phyloP scores from a whole-genome alignment of 2,797 vertebrate genomes.

The Spinus pinus region DNA sequence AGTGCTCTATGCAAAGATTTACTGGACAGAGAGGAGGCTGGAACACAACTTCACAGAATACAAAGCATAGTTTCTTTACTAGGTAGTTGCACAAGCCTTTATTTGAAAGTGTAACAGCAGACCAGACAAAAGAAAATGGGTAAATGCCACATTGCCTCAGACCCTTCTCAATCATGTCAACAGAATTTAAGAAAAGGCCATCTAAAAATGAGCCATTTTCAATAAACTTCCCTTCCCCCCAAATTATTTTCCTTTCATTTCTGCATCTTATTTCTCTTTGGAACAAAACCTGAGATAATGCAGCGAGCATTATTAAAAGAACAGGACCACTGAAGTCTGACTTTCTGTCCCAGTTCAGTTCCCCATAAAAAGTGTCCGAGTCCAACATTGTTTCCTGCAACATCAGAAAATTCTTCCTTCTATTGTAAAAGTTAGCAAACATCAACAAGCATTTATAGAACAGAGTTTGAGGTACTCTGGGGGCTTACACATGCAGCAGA shows the following conservation, averaged over 20 bases:
- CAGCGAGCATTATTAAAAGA: neutral
- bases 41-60: neutral
- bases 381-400: neutral
- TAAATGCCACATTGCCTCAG: neutral
- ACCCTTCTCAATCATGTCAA: neutral
- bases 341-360: neutral
- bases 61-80: neutral
- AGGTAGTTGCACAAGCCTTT: neutral
- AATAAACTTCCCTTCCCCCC: rapidly evolving
- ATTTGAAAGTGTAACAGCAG: neutral
- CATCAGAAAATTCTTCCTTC: neutral
- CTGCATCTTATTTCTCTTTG: neutral
- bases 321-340: neutral
- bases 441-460: neutral
- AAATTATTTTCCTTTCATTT: neutral
- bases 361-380: rapidly evolving
- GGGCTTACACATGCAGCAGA: neutral
- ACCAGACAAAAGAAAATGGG: neutral
- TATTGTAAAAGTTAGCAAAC: neutral
- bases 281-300: neutral
- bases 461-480: neutral
- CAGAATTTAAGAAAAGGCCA: neutral
- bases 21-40: neutral
- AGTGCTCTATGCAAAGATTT: neutral
- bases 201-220: neutral